Evolutionary conservation across 2,888 invertebrate genomes (phyloP), one percentile per base, ranked within the genome.

Genomic region (Metallyticus violacea): DNA sequence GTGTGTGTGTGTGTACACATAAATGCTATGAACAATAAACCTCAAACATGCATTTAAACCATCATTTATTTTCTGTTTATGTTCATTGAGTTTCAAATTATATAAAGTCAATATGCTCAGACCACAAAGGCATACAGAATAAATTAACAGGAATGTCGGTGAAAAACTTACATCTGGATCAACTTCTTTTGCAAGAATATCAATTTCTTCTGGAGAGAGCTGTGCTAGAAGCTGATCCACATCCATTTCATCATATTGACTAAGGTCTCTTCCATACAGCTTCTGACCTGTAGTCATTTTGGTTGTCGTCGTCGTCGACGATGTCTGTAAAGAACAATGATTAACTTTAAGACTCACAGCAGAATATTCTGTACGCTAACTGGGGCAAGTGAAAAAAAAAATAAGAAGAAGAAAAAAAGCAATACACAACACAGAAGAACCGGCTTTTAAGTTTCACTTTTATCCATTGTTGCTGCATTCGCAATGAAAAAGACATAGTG

Each of bases 151-250:
- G 1, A 30, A 30, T 2, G 7, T 30, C 7, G 15, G 22, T 15
- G 9, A 3, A 22, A 62, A 9, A 95, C 97, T 97, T 93, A 99
- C 99, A 94, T 99, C 99, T 89, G 99, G 99, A 94, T 99, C 99
- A 90, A 99, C 99, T 94, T 99, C 99, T 93, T 98, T 98, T 90
- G 99, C 98, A 90, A 99, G 94, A 92, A 99, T 97, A 91, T 97
- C 98, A 89, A 99, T 96, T 93, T 99, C 99, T 91, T 99, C 99
- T 85, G 97, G 95, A 87, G 98, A 96, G 89, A 99, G 94, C 92
- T 99, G 98, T 86, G 97, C 94, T 90, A 99, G 93, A 88, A 99
- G 94, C 90, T 98, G 97, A 91, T 99, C 99, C 89, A 99, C 97
- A 92, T 99, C 99, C 91, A 98, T 95, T 92, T 99, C 97, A 92